These are phyloP conservation scores for Podabrus alpinus DNA, from an alignment of 2,888 invertebrate species.

Conservation along the genomic window DNA sequence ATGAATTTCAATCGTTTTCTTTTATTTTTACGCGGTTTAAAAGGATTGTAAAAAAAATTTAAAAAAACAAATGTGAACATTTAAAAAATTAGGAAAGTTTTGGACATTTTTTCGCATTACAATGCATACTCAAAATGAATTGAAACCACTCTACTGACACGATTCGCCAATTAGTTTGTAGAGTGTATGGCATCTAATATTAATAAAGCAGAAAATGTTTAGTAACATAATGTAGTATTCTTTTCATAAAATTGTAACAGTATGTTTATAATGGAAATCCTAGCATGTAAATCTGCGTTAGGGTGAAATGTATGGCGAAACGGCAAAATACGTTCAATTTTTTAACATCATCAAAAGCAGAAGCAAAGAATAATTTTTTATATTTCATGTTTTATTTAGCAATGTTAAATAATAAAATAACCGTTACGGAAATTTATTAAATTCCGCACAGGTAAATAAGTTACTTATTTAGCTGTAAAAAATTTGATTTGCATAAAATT, in stretches of 20 bases:
- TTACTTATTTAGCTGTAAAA: not conserved
- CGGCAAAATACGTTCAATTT: not conserved
- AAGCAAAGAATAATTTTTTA: not conserved
- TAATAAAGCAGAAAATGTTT: not conserved
- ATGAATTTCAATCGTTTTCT: too few species aligned
- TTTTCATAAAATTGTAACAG: not conserved
- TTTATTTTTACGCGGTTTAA: too few species aligned
- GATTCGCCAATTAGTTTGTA: too few species aligned
- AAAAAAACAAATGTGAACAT: too few species aligned
- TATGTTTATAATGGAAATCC: not conserved
- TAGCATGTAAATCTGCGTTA: not conserved
- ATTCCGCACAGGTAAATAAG: not conserved
- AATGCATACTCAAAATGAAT: too few species aligned
- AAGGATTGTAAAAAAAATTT: too few species aligned
- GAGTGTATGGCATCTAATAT: too few species aligned
- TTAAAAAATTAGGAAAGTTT: too few species aligned
- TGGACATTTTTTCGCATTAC: too few species aligned
- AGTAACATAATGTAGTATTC: not conserved
- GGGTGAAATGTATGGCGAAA: not conserved
- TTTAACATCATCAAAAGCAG: not conserved
- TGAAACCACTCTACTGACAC: too few species aligned
- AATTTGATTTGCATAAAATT: slow-evolving; percentile 2
- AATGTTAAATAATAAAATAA: not conserved
- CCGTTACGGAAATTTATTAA: not conserved
- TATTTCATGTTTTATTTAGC: not conserved